phyloP scores from a whole-genome alignment of 2,888 invertebrate genomes.

The Sphaerophoria taeniata region DNA sequence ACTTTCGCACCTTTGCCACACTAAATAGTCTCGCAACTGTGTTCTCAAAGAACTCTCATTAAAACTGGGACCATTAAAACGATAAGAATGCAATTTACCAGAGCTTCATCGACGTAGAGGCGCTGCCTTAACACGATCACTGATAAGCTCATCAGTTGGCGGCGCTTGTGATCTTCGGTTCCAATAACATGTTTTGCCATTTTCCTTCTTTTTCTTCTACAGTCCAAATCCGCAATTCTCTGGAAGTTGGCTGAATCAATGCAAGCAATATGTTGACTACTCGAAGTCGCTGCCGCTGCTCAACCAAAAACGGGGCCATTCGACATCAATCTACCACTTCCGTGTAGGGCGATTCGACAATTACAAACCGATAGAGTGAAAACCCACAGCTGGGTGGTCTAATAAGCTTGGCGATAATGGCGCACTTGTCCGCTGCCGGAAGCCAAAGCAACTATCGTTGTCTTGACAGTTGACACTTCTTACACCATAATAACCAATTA shows the following conservation, averaged over 20 bases:
- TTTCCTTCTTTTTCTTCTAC: no score
- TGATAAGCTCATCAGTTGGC: not conserved
- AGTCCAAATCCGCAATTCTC: constrained; percentile 2
- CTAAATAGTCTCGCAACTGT: not conserved
- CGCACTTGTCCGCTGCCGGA: constrained; percentile 61
- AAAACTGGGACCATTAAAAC: constrained; percentile 44
- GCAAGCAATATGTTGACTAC: constrained; percentile 49
- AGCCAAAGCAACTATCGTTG: constrained; percentile 44
- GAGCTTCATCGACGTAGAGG: constrained; percentile 37
- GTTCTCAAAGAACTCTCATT: constrained; percentile 28
- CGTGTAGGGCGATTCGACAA: constrained; percentile 41
- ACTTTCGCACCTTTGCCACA: not conserved
- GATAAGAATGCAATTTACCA: constrained; percentile 46
- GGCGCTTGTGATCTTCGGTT: constrained; percentile 50
- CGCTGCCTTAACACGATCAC: constrained; percentile 1
- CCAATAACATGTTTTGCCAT: constrained; percentile 6
- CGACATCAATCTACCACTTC: constrained; percentile 39
- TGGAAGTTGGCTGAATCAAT: constrained; percentile 24
- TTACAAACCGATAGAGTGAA: not conserved
- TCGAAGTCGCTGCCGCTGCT: constrained; percentile 16
- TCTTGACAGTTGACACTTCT: constrained; percentile 69
- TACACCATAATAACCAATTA: constrained; percentile 74
- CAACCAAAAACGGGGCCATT: constrained; percentile 10
- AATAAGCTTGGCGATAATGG: constrained; percentile 47
- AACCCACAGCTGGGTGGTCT: constrained; percentile 55